phyloP scores from a whole-genome alignment of 1,140 invertebrate species.

The Trichogramma pretiosum region DNA sequence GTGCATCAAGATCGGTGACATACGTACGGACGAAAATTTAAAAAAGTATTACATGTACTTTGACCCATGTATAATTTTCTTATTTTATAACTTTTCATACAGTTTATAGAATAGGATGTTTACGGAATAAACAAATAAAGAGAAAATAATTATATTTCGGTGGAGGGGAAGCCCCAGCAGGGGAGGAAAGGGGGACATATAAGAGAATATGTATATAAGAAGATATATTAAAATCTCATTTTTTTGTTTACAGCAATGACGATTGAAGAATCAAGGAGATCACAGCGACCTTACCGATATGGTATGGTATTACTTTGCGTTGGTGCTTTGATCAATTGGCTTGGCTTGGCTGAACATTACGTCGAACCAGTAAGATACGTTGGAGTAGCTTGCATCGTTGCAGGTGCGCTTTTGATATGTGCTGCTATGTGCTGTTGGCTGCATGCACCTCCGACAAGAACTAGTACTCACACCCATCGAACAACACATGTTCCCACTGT shows the following conservation, averaged over 20 bases:
- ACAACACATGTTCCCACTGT: conserved; percentile 35
- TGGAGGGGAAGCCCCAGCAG: too few relatives aligned
- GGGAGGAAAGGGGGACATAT: too few relatives aligned
- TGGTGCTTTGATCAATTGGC: conserved; percentile 69
- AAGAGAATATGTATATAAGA: conserved; percentile 1
- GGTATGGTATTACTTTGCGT: conserved; percentile 65
- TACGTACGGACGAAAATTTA: too few relatives aligned
- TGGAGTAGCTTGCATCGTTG: conserved; percentile 64
- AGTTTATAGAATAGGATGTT: too few relatives aligned
- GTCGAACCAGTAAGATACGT: conserved; percentile 64
- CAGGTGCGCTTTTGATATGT: conserved; percentile 63
- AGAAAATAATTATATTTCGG: too few relatives aligned
- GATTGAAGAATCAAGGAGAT: conserved; percentile 54
- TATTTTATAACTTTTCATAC: too few relatives aligned
- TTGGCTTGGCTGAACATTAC: conserved; percentile 63
- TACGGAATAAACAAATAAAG: too few relatives aligned
- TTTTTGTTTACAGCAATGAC: conserved; percentile 53
- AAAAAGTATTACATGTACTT: too few relatives aligned
- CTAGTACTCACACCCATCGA: conserved; percentile 32
- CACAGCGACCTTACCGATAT: conserved; percentile 61
- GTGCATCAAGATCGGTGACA: too few relatives aligned
- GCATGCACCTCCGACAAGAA: conserved; percentile 49
- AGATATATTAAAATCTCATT: conserved; percentile 7
- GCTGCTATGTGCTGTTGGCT: conserved; percentile 71
- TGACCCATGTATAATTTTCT: too few relatives aligned